Conservation (phyloP, 2,888 invertebrate genomes). For the Lithophane leautieri region DNA sequence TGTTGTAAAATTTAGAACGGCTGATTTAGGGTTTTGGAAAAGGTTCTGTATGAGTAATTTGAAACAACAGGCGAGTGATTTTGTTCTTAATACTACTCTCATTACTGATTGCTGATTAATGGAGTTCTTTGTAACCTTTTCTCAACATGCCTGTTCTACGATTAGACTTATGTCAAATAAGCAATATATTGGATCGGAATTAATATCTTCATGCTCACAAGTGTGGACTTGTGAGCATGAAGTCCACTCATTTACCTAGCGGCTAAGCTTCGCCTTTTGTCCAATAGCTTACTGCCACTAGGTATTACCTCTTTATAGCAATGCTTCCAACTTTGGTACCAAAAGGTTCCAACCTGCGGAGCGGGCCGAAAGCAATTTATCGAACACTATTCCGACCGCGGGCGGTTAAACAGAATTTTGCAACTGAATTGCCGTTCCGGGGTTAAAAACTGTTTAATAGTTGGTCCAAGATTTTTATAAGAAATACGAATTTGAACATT, state of each 20-base stretch:
- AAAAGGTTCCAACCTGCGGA: conserved; percentile 15
- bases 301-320: not conserved
- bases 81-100: not conserved
- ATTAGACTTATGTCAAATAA: not conserved
- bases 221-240: too few relatives aligned
- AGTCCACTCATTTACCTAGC: too few relatives aligned
- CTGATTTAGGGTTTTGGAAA: not conserved
- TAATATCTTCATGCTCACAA: not conserved
- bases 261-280: not conserved
- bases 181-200: not conserved
- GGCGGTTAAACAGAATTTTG: conserved; percentile 58
- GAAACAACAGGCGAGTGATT: not conserved
- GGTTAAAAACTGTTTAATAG: conserved; percentile 27
- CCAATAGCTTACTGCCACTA: not conserved
- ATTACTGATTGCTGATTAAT: not conserved
- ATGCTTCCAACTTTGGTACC: not conserved
- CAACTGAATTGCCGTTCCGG: conserved; percentile 32
- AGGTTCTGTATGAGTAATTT: not conserved
- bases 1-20: conserved; percentile 1
- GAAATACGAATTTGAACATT: not conserved
- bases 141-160: not conserved
- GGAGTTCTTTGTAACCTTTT: not conserved
- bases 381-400: conserved; percentile 34
- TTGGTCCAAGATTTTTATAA: conserved; percentile 9
- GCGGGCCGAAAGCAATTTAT: conserved; percentile 42